Conservation (phyloP, 1,140 invertebrate species). For the Halesus radiatus region DNA sequence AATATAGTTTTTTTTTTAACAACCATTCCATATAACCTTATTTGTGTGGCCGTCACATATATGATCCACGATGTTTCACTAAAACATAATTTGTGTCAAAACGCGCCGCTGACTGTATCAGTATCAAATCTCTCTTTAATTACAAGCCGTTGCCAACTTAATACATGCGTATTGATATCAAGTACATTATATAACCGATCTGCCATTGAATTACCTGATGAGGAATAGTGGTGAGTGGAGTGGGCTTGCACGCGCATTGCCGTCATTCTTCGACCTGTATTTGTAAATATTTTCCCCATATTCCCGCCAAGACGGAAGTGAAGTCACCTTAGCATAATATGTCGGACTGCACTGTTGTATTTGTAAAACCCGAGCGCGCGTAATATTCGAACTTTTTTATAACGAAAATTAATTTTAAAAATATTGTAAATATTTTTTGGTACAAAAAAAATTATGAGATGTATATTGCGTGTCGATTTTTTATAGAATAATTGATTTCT, state of each 20-base stretch:
- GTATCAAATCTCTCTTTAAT: too few relatives aligned
- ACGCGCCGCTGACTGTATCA: too few relatives aligned
- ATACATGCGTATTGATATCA: too few relatives aligned
- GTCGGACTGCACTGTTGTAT: constrained; percentile 53
- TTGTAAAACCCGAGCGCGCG: constrained; percentile 35
- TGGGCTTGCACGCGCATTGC: not conserved
- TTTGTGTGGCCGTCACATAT: too few relatives aligned
- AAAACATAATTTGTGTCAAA: too few relatives aligned
- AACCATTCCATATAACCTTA: too few relatives aligned
- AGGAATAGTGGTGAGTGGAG: too few relatives aligned
- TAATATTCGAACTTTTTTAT: constrained; percentile 47
- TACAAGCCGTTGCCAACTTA: too few relatives aligned
- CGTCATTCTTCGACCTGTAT: not conserved
- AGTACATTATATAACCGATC: too few relatives aligned
- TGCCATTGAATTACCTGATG: too few relatives aligned
- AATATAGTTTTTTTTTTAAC: too few relatives aligned
- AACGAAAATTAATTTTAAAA: constrained; percentile 44
- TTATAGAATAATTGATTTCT: constrained; percentile 57
- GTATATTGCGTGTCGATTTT: constrained; percentile 57
- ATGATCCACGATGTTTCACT: too few relatives aligned
- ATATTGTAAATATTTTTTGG: constrained; percentile 55
- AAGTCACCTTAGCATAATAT: constrained; percentile 34
- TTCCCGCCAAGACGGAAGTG: constrained; percentile 44
- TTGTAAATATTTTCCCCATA: constrained; percentile 16
- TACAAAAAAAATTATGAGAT: constrained; percentile 54